phyloP scores from a whole-genome alignment of 2,113 vertebrate genomes.

The Drymodes brunneopygia region DNA sequence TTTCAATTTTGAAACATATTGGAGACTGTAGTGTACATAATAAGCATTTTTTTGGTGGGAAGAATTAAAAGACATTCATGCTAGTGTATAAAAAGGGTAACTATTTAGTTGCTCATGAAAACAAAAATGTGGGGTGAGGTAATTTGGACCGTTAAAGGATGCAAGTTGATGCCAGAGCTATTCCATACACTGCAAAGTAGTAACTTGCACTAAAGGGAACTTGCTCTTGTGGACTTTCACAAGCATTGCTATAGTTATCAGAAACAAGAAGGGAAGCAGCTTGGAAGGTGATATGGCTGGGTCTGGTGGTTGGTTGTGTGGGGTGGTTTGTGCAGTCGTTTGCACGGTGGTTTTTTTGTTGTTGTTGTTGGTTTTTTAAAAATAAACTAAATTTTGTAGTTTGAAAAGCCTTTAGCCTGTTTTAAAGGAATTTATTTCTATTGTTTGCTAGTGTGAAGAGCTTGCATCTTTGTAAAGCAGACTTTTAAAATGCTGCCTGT shows the following conservation, averaged over 20 bases:
- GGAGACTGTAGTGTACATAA: background rate
- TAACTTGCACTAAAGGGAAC: background rate
- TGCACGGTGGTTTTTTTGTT: background rate
- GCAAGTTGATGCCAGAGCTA: background rate
- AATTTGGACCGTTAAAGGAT: background rate
- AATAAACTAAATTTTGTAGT: background rate
- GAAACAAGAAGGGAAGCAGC: background rate
- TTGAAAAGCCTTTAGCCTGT: background rate
- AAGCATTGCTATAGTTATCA: background rate
- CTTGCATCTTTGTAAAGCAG: background rate
- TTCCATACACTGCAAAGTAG: background rate
- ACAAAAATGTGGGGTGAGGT: background rate
- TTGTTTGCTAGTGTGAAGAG: background rate
- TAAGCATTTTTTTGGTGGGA: background rate
- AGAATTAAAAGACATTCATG: background rate
- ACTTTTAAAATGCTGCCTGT: background rate
- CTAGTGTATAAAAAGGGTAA: background rate
- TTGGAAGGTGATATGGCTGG: background rate
- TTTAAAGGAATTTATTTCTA: background rate
- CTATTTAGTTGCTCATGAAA: background rate
- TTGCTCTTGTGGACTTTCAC: background rate
- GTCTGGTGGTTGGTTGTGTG: background rate
- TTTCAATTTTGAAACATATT: background rate
- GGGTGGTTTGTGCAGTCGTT: background rate
- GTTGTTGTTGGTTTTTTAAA: fast-evolving